Evolutionary conservation across 2,797 vertebrate species (phyloP).

Genomic region (Molothrus ater): DNA sequence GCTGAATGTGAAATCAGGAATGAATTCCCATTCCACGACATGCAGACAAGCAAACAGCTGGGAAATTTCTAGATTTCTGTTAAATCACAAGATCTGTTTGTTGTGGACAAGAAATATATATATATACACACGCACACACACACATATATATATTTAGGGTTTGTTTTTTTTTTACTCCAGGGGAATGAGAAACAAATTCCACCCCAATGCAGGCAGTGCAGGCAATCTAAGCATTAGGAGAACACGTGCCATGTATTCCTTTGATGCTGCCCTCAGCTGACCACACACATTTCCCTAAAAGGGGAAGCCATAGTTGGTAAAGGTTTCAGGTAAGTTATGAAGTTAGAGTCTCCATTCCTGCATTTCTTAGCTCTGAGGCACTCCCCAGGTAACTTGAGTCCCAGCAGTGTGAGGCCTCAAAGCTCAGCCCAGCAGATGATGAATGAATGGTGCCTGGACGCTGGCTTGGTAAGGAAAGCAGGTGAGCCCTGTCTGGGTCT

Average conservation of each 20-base stretch:
- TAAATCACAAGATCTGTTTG: not conserved
- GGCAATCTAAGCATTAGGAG: not conserved
- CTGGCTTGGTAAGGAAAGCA: not conserved
- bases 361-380: not conserved
- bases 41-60: not conserved
- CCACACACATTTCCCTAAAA: not conserved
- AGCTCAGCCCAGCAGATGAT: not conserved
- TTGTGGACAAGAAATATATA: not conserved
- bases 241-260: fast-evolving
- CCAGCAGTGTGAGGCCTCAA: not conserved
- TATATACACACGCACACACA: too few relatives aligned
- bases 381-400: not conserved
- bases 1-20: not conserved
- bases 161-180: not conserved
- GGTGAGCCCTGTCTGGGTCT: conserved; percentile 14
- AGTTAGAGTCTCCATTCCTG: not conserved
- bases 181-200: not conserved
- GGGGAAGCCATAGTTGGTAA: not conserved
- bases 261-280: not conserved
- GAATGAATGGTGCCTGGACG: not conserved
- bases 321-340: not conserved
- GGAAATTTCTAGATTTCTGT: not conserved
- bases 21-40: not conserved
- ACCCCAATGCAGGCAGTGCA: not conserved
- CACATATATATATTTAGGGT: too few relatives aligned